Evolutionary conservation across 1,140 invertebrate species (phyloP).

Genomic region (Philopotamus ludificatus): DNA sequence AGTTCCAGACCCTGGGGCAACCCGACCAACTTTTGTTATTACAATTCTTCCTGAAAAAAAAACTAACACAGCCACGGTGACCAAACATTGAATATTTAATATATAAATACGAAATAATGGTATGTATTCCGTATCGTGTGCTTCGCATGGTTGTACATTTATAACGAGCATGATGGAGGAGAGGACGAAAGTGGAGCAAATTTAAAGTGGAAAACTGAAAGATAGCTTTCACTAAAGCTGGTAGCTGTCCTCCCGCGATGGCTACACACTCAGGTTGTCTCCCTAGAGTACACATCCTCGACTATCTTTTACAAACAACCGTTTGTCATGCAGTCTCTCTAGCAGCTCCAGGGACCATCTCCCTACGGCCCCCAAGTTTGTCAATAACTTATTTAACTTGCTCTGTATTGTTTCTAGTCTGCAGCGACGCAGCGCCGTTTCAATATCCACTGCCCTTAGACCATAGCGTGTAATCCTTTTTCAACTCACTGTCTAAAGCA

Average conservation of each 20-base stretch:
- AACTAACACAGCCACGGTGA: not conserved
- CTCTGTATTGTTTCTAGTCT: constrained; percentile 38
- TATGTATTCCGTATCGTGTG: too few relatives aligned
- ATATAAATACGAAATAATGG: too few relatives aligned
- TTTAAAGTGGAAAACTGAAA: too few relatives aligned
- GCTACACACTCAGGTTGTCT: not conserved
- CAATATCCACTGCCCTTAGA: constrained; percentile 4
- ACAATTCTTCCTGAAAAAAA: constrained; percentile 4
- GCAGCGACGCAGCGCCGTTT: constrained; percentile 12
- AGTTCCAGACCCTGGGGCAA: not conserved
- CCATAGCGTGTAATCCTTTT: not conserved
- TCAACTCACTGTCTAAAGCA: not conserved
- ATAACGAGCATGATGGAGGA: too few relatives aligned
- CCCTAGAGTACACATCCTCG: not conserved
- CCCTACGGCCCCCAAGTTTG: constrained; percentile 34
- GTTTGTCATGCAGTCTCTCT: constrained; percentile 36
- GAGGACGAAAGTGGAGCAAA: too few relatives aligned
- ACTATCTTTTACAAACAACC: constrained; percentile 33
- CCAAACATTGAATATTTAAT: not conserved
- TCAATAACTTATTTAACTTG: constrained; percentile 41
- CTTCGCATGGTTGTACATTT: too few relatives aligned
- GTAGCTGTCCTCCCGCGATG: not conserved
- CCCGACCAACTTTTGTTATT: constrained; percentile 16
- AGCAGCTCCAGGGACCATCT: constrained; percentile 21
- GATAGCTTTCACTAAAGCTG: not conserved